Evolutionary conservation across 2,113 vertebrate genomes (phyloP), one percentile per base, ranked within the genome.

Genomic region (Sylvilagus bachmani): DNA sequence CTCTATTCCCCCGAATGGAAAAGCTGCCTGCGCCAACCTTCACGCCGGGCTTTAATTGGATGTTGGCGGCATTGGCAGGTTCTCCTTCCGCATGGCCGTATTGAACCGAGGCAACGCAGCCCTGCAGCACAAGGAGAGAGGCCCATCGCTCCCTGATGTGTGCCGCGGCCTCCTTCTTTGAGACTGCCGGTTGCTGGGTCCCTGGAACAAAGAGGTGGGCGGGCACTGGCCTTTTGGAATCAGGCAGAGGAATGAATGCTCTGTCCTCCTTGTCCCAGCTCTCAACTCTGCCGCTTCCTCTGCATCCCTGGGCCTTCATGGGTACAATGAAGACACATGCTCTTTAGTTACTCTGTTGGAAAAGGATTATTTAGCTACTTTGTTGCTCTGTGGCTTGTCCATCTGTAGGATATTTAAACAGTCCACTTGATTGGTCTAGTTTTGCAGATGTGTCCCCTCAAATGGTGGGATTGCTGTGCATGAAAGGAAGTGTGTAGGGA

Each of bases 331-430:
- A 82, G 64, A 92, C 75, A 80, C 55, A 71, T 93, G 75, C 78
- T 94, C 33, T 86, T 90, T 96, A 89, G 81, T 86, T 91, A 83
- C 90, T 77, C 84, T 64, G n/a, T 92, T 70, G 94, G 92, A 97
- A 80, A 64, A 80, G 75, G 69, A 83, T 79, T 90, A n/a, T 88
- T 90, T 82, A 73, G 36, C 93, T 86, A 38, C 19, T 70, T 92
- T 29, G 51, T 95, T 90, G 71, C 89, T 89, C 67, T 91, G 67
- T 89, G 13, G 62, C 38, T 89, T 95, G 74, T 81, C 86, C 53
- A 44, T 86, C 75, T 94, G 95, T 94, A 95, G 90, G 92, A 80
- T 94, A 89, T 86, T 88, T 58, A 58, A 95, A 74, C 66, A 90
- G 10, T 81, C 22, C 5, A 67, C 85, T 90, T 7, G 22, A 58